Base-by-base conservation (phyloP, 2,888 invertebrate species). In the Lacanobia wlatinum region DNA sequence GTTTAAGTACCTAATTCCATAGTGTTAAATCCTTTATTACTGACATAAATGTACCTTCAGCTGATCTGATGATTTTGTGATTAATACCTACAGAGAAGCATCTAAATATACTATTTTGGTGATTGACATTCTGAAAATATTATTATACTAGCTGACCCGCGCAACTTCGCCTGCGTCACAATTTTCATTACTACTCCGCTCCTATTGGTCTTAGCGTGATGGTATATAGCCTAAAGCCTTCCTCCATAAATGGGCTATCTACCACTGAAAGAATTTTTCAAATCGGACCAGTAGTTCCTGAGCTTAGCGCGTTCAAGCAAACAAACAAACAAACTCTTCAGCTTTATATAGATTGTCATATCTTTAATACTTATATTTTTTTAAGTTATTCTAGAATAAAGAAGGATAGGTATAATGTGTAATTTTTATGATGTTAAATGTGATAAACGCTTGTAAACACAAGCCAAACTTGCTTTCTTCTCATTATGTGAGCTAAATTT, bases 361-460 rank as follows among this genome's bases (percentile, higher is more conserved):
- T 23, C 14, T 40, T 59, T 59, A 63, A 50, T 50, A n/a, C n/a
- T 8, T 48, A 48, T 38, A 10, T 38, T 64, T 64, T 1, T 21
- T 71, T 5, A 5, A 3, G 6, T 34, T 4, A 34, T 34, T 34
- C 34, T 3, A 34, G 34, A 34, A 34, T 40, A 6, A 28, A 18
- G 0, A 43, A 40, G 9, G n/a, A 34, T 5, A 4, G 40, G 40
- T 40, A 12, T 40, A 40, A 40, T 40, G 34, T 43, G 9, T 28
- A 48, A 40, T 2, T 55, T 48, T 40, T 66, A 76, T 64, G 18
- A 50, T 59, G 18, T 38, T 52, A 70, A 34, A 78, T 46, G 43
- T 78, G 56, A 78, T 78, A 70, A 69, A 78, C 58, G 12, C 28
- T 50, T 69, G 12, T 52, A 23, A 40, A 38, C 23, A 48, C 38